These are phyloP conservation scores for Gallinago stenura DNA, from an alignment of 2,797 vertebrate genomes.

Conservation along the genomic window DNA sequence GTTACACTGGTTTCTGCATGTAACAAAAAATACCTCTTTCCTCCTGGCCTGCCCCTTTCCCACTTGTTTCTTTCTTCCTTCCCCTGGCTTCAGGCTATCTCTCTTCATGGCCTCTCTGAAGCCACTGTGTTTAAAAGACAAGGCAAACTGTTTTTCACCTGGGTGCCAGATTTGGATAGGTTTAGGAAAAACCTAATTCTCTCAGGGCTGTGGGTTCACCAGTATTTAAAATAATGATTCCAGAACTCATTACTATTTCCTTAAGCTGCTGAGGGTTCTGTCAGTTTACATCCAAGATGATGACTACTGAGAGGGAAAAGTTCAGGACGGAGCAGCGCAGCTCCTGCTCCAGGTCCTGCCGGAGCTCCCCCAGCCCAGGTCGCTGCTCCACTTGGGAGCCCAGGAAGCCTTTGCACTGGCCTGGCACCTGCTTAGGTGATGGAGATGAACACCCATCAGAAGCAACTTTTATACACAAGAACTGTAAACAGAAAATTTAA, in stretches of 20 bases:
- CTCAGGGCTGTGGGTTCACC: background rate
- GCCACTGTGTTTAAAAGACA: background rate
- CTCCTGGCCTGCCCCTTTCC: background rate
- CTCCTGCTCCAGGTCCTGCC: background rate
- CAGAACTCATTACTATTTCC: background rate
- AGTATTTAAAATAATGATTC: background rate
- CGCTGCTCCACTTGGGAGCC: fast-evolving
- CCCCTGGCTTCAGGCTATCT: background rate
- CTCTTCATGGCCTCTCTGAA: background rate
- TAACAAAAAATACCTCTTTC: background rate
- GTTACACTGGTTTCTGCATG: background rate
- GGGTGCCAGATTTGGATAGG: background rate
- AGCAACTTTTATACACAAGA: background rate
- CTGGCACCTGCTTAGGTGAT: background rate
- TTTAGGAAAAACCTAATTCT: background rate
- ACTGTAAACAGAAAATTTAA: background rate
- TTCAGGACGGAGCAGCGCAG: background rate
- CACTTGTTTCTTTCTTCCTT: background rate
- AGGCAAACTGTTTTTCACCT: background rate
- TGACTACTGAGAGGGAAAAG: background rate
- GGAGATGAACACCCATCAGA: fast-evolving
- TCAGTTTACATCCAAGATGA: background rate
- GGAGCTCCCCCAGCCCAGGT: background rate
- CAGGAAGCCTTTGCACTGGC: background rate
- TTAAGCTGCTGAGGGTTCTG: background rate